These are phyloP conservation scores for Dreissena rostriformis DNA, from an alignment of 1,140 invertebrate genomes.

Conservation along the genomic window DNA sequence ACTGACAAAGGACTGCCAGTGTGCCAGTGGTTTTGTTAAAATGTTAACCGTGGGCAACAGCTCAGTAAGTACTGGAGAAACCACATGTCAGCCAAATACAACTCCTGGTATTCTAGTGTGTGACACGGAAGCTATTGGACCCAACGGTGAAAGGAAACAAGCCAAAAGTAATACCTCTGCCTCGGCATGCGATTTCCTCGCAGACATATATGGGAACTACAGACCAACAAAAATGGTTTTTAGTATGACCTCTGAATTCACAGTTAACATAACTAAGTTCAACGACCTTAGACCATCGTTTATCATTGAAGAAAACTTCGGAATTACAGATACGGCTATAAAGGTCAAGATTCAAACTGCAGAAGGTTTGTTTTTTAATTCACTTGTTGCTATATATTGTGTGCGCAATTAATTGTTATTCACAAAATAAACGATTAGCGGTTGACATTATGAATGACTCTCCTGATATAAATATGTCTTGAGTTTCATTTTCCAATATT, in stretches of 20 bases:
- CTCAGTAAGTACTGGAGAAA: too few relatives aligned
- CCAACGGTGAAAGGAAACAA: neutral
- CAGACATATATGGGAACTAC: conserved; percentile 17
- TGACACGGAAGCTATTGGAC: neutral
- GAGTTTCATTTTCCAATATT: too few relatives aligned
- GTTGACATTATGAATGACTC: neutral
- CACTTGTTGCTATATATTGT: too few relatives aligned
- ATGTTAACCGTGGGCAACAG: neutral
- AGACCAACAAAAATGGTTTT: neutral
- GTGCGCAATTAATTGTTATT: too few relatives aligned
- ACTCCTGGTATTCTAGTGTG: neutral
- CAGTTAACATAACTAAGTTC: neutral
- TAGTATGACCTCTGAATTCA: neutral
- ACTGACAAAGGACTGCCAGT: too few relatives aligned
- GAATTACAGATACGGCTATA: neutral
- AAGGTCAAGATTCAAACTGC: neutral
- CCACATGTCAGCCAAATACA: too few relatives aligned
- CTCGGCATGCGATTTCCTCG: neutral
- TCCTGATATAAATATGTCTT: too few relatives aligned
- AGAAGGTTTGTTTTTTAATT: neutral
- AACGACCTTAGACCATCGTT: neutral
- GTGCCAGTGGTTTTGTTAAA: too few relatives aligned
- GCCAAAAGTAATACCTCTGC: neutral
- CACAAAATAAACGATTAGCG: neutral
- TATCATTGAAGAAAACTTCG: neutral